Conservation (phyloP, 2,797 vertebrate genomes). For the Carapus acus region DNA sequence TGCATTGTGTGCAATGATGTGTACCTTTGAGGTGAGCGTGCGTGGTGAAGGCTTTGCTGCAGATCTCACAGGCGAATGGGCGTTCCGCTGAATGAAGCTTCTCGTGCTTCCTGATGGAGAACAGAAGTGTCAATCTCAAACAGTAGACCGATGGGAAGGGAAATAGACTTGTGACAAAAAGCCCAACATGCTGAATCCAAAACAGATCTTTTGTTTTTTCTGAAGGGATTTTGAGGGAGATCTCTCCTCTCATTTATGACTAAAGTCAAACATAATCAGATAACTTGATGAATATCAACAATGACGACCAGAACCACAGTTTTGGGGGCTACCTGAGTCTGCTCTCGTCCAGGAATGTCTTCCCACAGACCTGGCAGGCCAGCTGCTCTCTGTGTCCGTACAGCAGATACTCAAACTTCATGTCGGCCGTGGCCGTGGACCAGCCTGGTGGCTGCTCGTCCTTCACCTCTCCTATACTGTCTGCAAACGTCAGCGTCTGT, state of each 20-base stretch:
- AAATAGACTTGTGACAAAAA: too few species aligned
- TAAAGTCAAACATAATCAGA: too few species aligned
- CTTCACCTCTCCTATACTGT: constrained; percentile 93
- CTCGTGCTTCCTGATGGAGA: constrained; percentile 78
- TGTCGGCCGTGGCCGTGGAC: constrained; percentile 82
- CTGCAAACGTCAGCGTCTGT: constrained; percentile 82
- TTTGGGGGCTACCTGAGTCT: constrained; percentile 58
- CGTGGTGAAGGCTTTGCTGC: constrained; percentile 89
- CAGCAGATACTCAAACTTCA: constrained; percentile 96
- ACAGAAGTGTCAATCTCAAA: neutral
- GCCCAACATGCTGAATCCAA: too few species aligned
- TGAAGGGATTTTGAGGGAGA: too few species aligned
- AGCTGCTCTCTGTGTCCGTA: constrained; percentile 92
- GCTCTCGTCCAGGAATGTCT: constrained; percentile 91
- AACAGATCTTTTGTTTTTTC: too few species aligned
- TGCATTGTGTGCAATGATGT: neutral
- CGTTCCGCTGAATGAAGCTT: constrained; percentile 90
- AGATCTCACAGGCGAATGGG: constrained; percentile 90
- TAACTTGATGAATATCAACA: too few species aligned
- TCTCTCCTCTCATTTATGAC: too few species aligned
- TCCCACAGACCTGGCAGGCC: constrained; percentile 90
- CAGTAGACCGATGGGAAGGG: neutral
- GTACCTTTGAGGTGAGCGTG: constrained; percentile 86
- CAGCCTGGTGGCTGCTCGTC: constrained; percentile 91
- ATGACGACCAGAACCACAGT: too few species aligned